Percentiles rank a stretch among this genome's conserved stretches.
These are phyloP conservation scores for Setipinna tenuifilis DNA, from an alignment of 2,797 vertebrate genomes.

Conservation along the genomic window DNA sequence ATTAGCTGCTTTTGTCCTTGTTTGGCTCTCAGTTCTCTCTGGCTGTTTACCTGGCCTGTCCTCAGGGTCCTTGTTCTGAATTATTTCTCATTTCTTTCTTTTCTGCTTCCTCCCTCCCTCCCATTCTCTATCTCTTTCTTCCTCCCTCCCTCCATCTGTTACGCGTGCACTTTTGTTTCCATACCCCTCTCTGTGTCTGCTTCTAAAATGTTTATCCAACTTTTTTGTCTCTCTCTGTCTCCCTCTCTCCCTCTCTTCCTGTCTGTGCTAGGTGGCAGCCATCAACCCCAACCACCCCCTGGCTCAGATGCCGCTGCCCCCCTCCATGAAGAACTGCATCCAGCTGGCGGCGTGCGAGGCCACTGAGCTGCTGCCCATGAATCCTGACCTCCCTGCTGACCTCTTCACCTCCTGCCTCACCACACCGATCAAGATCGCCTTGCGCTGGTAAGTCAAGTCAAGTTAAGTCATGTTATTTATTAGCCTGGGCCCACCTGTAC, in stretches of 20 bases:
- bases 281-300: slow-evolving; percentile 97
- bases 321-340: slow-evolving; percentile 99
- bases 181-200: too few species aligned
- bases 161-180: too few species aligned
- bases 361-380: slow-evolving; percentile 94
- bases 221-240: neutral
- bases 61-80: neutral
- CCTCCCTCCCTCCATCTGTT: neutral
- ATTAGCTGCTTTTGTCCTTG: slow-evolving; percentile 14
- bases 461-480: slow-evolving; percentile 61
- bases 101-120: neutral
- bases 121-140: neutral
- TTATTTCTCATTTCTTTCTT: neutral
- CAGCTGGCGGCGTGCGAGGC: slow-evolving; percentile 97
- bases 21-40: neutral
- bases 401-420: slow-evolving; percentile 98
- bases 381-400: slow-evolving; percentile 94
- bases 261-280: slow-evolving; percentile 86
- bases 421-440: slow-evolving; percentile 95
- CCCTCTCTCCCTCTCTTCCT: neutral
- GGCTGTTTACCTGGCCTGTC: slow-evolving; percentile 6
- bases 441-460: slow-evolving; percentile 84
- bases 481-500: too few species aligned
- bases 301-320: slow-evolving; percentile 94
- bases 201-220: too few species aligned